Evolutionary conservation across 2,888 invertebrate genomes (phyloP), one percentile per base, ranked within the genome.

Genomic region (Horisme vitalbata): DNA sequence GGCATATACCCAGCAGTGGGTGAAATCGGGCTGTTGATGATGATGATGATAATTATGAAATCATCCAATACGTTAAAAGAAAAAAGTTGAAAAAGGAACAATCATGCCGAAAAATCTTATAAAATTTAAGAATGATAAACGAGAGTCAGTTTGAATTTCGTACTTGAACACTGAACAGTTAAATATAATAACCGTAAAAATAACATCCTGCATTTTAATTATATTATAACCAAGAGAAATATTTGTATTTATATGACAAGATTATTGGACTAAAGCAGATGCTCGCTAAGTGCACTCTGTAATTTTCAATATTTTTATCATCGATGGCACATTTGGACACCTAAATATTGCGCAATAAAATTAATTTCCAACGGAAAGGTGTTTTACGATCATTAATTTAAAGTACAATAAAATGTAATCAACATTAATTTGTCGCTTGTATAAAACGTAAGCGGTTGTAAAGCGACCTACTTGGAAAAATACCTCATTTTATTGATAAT

Each of bases 401-500:
- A 46, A 55, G 59, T 68, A 68, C 66, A 70, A 72, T 73, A 73
- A 71, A 68, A 65, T 62, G 34, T 74, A 69, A 71, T 74, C 72
- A 67, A 65, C 59, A 64, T 65, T 71, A 65, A 71, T 72, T 71
- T 71, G 66, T 66, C 66, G 63, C 65, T 51, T 55, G 57, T 53
- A 52, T 52, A 53, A 55, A 43, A 41, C 47, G 49, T 54, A 51
- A 65, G 48, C 59, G 64, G 61, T 64, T 63, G 76, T 83, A 84
- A 82, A 83, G 59, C 61, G 61, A 59, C 54, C 61, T 59, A 67
- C 60, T 68, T 66, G 56, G n/a, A 61, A 58, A 71, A 75, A 71
- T 71, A 71, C 70, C 61, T 56, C 50, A 63, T 68, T 71, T 72
- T 68, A 68, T 75, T 73, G 86, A 84, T 87, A 89, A 89, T 88